A percentile compares a stretch with the other conserved stretches of the same genome.
Conservation (phyloP, 2,888 invertebrate species). For the Orchesellides sinensis region DNA sequence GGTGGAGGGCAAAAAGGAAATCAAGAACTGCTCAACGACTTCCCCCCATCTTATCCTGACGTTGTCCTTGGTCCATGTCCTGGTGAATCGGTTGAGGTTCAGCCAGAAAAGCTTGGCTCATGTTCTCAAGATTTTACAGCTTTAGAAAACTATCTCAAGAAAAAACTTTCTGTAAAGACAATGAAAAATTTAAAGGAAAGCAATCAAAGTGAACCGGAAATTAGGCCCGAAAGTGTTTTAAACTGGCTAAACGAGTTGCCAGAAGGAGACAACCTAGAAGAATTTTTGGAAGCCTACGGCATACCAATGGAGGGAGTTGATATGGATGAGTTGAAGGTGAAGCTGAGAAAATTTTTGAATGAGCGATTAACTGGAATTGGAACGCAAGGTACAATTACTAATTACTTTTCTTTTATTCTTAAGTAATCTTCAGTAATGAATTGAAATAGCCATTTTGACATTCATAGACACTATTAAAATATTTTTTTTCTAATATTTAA, state of each 20-base stretch:
- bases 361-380: conserved; percentile 4
- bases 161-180: conserved; percentile 22
- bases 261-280: conserved; percentile 60
- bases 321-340: conserved; percentile 20
- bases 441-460: too few relatives aligned
- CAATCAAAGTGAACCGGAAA: background rate
- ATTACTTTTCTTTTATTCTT: too few relatives aligned
- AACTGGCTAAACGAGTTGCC: conserved; percentile 44
- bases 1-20: background rate
- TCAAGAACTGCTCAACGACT: conserved; percentile 17
- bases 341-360: conserved; percentile 21
- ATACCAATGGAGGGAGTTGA: conserved; percentile 32
- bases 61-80: background rate
- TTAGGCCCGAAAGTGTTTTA: conserved; percentile 2
- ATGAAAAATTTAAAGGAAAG: background rate
- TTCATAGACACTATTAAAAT: too few relatives aligned
- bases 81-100: background rate
- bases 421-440: too few relatives aligned
- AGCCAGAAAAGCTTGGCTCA: background rate
- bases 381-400: too few relatives aligned
- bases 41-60: background rate
- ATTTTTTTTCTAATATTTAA: too few relatives aligned
- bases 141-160: conserved; percentile 40
- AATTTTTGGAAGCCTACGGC: conserved; percentile 59
- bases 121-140: conserved; percentile 44